Base-by-base conservation (phyloP, 2,113 vertebrate species). In the Cynopterus brachyotis region DNA sequence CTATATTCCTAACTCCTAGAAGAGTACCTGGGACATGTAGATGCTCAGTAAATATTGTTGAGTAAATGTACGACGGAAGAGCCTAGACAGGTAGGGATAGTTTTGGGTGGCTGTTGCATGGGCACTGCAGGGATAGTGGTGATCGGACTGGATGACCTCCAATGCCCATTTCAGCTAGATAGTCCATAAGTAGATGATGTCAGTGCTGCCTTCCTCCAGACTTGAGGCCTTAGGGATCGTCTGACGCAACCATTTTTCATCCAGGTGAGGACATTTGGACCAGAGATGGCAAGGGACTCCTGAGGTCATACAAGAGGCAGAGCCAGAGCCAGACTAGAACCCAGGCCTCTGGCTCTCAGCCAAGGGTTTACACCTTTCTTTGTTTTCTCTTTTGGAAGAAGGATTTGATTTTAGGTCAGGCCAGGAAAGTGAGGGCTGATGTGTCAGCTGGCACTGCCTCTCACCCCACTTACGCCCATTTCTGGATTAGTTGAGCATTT, bases 371-470 rank as follows among this genome's bases (percentile, higher is more conserved):
- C 3, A n/a, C 22, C 22, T 62, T 2, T 20, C 20, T 69, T 88
- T 45, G 5, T 67, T 45, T 95, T 92, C 50, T 94, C 13, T 83
- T 96, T 76, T 47, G 50, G 82, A 73, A 59, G 50, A 93, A 95
- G 35, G 17, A 45, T 97, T 96, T 94, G 30, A 42, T 80, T 90
- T 81, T 76, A 95, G 40, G 30, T 76, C 72, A 76, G 40, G 10
- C 59, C 26, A 35, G 89, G 47, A 62, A n/a, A 47, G 37, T n/a
- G 35, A 62, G 12, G 53, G 37, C n/a, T 79, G 35, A 6, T 19
- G 6, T 80, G 32, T 35, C 26, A 24, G 26, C 32, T 28, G 17
- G 35, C 10, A 6, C 19, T 35, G 24, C 20, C 26, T 16, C 47
- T 30, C 13, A 6, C 9, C 1, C 28, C 5, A 0, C 5, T 60